These are phyloP conservation scores for Pocillopora verrucosa DNA, from an alignment of 64 coral and sea anemone species.

Conservation along the genomic window DNA sequence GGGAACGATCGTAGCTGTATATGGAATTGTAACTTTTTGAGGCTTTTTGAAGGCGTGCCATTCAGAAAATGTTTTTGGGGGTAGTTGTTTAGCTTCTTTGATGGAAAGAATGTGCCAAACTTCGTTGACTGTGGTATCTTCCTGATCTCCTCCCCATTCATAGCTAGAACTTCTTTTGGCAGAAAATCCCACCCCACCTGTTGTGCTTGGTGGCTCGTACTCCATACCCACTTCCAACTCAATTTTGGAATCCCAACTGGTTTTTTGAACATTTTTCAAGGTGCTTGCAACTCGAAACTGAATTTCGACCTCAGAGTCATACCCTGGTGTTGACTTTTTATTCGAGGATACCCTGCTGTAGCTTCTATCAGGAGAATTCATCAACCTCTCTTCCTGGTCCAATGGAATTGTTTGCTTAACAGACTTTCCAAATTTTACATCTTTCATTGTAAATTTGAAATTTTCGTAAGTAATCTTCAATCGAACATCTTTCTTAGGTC, in stretches of 20 bases:
- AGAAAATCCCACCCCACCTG: conserved; percentile 40
- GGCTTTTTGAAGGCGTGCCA: conserved; percentile 52
- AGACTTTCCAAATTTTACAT: conserved; percentile 44
- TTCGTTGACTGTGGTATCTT: conserved; percentile 38
- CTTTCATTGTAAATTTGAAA: conserved; percentile 55
- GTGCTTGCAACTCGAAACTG: conserved; percentile 46
- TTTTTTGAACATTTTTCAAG: conserved; percentile 26
- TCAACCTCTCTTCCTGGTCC: not conserved
- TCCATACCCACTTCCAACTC: conserved; percentile 28
- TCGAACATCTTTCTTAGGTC: conserved; percentile 38
- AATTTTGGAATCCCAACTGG: conserved; percentile 35
- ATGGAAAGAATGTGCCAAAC: conserved; percentile 52
- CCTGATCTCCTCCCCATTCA: conserved; percentile 30
- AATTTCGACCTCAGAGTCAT: conserved; percentile 5
- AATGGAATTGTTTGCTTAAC: conserved; percentile 17
- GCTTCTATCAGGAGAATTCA: conserved; percentile 42
- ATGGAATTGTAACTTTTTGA: conserved; percentile 52
- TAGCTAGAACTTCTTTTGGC: conserved; percentile 27
- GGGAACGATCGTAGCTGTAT: conserved; percentile 55
- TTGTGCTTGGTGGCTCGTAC: conserved; percentile 41
- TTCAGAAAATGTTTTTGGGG: conserved; percentile 2
- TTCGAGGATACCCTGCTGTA: conserved; percentile 37
- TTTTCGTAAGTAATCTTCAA: conserved; percentile 58
- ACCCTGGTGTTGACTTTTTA: not conserved
- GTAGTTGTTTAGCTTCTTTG: conserved; percentile 32